Percentiles rank a stretch among this genome's conserved stretches.
Evolutionary conservation across 2,888 invertebrate species (phyloP).

Genomic region (Hirtodrosophila histrioides): DNA sequence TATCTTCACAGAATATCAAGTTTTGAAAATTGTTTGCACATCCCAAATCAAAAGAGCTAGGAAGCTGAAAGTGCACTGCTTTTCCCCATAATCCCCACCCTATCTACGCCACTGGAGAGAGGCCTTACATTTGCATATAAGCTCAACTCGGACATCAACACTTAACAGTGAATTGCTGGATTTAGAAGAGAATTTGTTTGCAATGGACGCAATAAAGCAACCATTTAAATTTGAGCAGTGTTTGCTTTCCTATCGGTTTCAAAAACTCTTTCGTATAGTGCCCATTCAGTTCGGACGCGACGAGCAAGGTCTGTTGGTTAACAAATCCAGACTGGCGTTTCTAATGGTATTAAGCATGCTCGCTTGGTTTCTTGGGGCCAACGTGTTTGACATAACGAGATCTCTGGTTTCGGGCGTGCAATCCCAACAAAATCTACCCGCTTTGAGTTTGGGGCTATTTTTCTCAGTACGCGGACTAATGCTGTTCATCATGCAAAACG

Average conservation of each 20-base stretch:
- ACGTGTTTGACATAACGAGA: constrained; percentile 23
- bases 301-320: constrained; percentile 27
- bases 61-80: too few species aligned
- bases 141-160: neutral
- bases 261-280: neutral
- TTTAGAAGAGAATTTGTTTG: too few species aligned
- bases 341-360: too few species aligned
- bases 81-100: too few species aligned
- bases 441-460: constrained; percentile 4
- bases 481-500: constrained; percentile 41
- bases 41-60: too few species aligned
- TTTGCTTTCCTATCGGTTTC: constrained; percentile 25
- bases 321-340: neutral
- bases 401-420: neutral
- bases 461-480: constrained; percentile 41
- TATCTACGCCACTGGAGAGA: too few species aligned
- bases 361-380: constrained; percentile 4
- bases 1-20: too few species aligned
- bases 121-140: constrained; percentile 21
- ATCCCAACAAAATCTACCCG: constrained; percentile 17
- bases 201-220: constrained; percentile 10
- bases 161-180: constrained; percentile 5
- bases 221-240: constrained; percentile 50
- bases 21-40: too few species aligned
- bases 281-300: constrained; percentile 50